Conservation (phyloP, 1,140 invertebrate genomes). For the Macrobrachium nipponense region DNA sequence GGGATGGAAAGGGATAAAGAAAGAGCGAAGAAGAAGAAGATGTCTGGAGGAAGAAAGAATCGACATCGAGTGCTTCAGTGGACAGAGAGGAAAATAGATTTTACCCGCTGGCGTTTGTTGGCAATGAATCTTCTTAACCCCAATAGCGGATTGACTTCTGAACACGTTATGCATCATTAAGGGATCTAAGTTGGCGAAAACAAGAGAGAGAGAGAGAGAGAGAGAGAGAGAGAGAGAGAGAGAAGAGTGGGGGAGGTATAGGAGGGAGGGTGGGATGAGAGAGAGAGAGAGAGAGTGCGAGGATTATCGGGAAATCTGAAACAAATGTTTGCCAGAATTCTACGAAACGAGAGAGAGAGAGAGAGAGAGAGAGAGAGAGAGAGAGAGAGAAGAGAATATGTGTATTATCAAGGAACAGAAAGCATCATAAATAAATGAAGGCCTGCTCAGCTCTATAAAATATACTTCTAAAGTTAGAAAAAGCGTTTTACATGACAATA, state of each 20-base stretch:
- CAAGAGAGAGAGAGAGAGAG: slow-evolving; percentile 16
- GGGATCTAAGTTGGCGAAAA: background rate
- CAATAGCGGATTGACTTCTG: background rate
- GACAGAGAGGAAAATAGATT: too few species aligned
- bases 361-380: slow-evolving; percentile 14
- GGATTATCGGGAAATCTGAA: background rate
- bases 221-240: slow-evolving; percentile 22
- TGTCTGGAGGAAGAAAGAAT: too few species aligned
- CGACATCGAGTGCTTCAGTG: too few species aligned
- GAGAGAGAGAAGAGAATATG: slow-evolving; percentile 19
- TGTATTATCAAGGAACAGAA: background rate
- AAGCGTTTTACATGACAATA: too few species aligned
- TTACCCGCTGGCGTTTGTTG: too few species aligned
- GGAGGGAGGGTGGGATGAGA: slow-evolving; percentile 7
- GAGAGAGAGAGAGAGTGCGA: background rate
- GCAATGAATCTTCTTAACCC: background rate
- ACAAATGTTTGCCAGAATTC: too few species aligned
- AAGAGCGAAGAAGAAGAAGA: too few species aligned
- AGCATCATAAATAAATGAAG: too few species aligned
- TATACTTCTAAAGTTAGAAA: too few species aligned
- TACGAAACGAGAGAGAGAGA: background rate
- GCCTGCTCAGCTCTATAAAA: too few species aligned
- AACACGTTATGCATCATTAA: background rate
- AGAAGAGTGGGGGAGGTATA: background rate
- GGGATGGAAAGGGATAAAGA: too few species aligned